Base-by-base conservation (phyloP, 2,113 vertebrate species). In the Pollachius pollachius region DNA sequence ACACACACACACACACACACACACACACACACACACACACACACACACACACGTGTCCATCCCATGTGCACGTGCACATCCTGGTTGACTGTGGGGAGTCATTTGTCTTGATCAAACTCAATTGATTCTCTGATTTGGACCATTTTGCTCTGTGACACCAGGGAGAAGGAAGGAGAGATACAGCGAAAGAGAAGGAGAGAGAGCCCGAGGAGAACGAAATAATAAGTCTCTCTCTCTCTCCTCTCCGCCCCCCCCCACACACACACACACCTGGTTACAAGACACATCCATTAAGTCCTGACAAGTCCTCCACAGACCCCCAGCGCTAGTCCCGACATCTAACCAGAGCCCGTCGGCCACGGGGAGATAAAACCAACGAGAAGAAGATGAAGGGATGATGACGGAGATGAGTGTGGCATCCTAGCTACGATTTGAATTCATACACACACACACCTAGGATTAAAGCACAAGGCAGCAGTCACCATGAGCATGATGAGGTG, bases 101-200 rank as follows among this genome's bases (percentile, higher is more conserved):
- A 90, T 93, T 92, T 92, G 91, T 93, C 91, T 90, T 84, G 88
- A 92, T 93, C 92, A 89, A 83, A 83, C 57, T 78, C 85, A 92
- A 91, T 89, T 91, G 89, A 90, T 92, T 91, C 85, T 82, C 81
- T 90, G 89, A 93, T 91, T 88, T 77, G 82, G 69, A 80, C 78
- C 81, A 88, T 90, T 89, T 75, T 83, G 68, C 75, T 85, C 71
- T 41, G 34, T 27, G 60, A 27, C 60, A 15, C 21, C 9, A 25
- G 15, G 23, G 60, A 19, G 58, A n/a, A 52, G 41, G 13, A 34
- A 62, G 52, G 65, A 52, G 27, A 48, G 41, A 48, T 6, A 48
- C 9, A 48, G 41, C 1, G 41, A 9, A 7, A 48, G 54, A 23
- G 23, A 71, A 65, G 34, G 48, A 58, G 77, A 66, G 73, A 16